Evolutionary conservation across 1,140 invertebrate genomes (phyloP).

Genomic region (Drosophila punjabiensis): DNA sequence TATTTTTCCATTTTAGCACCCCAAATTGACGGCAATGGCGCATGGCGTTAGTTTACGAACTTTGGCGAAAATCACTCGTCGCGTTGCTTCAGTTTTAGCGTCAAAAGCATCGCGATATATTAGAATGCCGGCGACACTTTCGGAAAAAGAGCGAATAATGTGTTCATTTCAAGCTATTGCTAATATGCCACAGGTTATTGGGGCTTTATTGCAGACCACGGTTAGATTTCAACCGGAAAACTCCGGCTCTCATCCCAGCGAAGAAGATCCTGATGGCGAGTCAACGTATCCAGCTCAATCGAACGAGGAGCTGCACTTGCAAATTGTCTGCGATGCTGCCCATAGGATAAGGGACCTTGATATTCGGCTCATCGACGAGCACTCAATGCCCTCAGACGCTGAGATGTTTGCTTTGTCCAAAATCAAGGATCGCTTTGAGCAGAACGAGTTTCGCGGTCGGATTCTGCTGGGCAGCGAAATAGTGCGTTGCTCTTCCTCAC

Average conservation of each 20-base stretch:
- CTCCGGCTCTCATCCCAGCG: constrained; percentile 1
- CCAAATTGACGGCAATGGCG: constrained; percentile 59
- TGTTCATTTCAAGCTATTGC: constrained; percentile 66
- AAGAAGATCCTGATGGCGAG: constrained; percentile 11
- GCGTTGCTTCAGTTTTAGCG: constrained; percentile 67
- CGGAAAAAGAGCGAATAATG: constrained; percentile 73
- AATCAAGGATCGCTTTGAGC: constrained; percentile 76
- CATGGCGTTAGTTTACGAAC: constrained; percentile 68
- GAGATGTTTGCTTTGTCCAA: constrained; percentile 65
- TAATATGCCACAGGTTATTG: constrained; percentile 78
- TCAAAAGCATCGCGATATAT: constrained; percentile 77
- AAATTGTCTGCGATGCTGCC: constrained; percentile 69
- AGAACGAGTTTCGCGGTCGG: constrained; percentile 78
- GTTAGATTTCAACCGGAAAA: constrained; percentile 40
- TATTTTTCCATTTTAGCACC: constrained; percentile 48
- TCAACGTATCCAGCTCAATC: constrained; percentile 3
- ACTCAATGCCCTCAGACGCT: constrained; percentile 26
- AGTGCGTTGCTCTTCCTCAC: constrained; percentile 56
- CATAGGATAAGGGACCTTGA: constrained; percentile 75
- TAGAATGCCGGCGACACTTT: constrained; percentile 72
- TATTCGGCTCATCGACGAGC: constrained; percentile 58
- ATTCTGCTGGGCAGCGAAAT: constrained; percentile 66
- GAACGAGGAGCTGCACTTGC: constrained; percentile 61
- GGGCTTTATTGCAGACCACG: constrained; percentile 60
- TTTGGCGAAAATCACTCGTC: constrained; percentile 68